Evolutionary conservation across 2,797 vertebrate genomes (phyloP).

Genomic region (Pangasius mekongensis): DNA sequence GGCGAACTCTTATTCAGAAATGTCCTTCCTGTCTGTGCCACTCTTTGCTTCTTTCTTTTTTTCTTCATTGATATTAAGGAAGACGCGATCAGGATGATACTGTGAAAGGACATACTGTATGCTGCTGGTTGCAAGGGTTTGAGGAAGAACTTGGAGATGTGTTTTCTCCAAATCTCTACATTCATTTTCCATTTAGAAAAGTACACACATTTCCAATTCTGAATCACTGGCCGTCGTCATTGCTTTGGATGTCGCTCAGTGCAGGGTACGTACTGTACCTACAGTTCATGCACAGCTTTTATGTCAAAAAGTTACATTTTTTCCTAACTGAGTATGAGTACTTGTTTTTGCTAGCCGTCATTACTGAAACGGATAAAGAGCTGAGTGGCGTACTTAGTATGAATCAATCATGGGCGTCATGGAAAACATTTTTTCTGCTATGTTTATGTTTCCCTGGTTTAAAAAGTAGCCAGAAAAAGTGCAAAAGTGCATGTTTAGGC

Average conservation of each 20-base stretch:
- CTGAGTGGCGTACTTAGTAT: neutral
- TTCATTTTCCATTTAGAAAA: neutral
- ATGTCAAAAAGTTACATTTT: neutral
- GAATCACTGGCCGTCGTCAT: neutral
- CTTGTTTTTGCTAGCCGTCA: neutral
- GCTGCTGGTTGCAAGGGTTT: neutral
- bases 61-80: neutral
- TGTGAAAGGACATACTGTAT: neutral
- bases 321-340: neutral
- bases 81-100: neutral
- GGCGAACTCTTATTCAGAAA: neutral
- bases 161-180: neutral
- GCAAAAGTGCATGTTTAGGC: no score
- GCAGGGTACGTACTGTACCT: neutral
- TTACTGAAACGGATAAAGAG: neutral
- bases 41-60: neutral
- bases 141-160: neutral
- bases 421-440: neutral
- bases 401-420: neutral
- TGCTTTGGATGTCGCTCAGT: neutral
- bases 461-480: no score
- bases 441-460: no score
- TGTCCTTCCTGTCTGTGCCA: neutral
- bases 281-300: neutral
- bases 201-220: neutral